Base-by-base conservation (phyloP, 1,140 invertebrate genomes). In the Cardiocondyla obscurior region DNA sequence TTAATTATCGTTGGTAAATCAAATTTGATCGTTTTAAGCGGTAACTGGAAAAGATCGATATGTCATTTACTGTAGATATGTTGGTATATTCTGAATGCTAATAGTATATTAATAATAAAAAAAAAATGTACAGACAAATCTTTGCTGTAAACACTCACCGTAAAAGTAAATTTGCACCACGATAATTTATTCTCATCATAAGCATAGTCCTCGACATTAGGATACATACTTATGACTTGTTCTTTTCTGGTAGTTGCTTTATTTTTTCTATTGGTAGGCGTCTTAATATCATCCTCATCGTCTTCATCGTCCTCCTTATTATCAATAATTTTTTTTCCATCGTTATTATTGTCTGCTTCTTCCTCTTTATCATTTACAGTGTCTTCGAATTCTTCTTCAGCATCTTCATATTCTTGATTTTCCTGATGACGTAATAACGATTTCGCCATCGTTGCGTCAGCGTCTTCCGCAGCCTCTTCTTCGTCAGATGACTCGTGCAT, bases 1-100 rank as follows among this genome's bases (percentile, higher is more conserved):
- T 96, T 96, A 8, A 99, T 93, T 49, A 99, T 95, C 3, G 96
- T 96, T 2, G 96, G 96, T 51, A 99, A 94, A 93, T 99, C 98
- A 0, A 97, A 92, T 88, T 95, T 95, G 53, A 96, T 94, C 84
- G 95, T 95, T n/a, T 92, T 92, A 12, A 97, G 92, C 12, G 96
- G 96, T 83, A 98, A 94, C 94, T 96, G 87, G 33, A 95, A 89
- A 30, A 1, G 53, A 14, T 42, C 1, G 30, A 42, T 42, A 81
- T 57, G 8, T 39, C 1, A 55, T 16, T 30, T 58, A 16, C 10
- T 30, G 19, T 51, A 51, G 19, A n/a, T 51, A 1, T 51, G 8
- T 51, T 22, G 3, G 0, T 33, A 10, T 16, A 60, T 55, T 55
- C 53, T 22, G 49, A 53, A 22, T n/a, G n/a, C n/a, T n/a, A n/a